phyloP scores from a whole-genome alignment of 37 sponge, comb jelly and placozoan species.

The Agelas oroides region DNA sequence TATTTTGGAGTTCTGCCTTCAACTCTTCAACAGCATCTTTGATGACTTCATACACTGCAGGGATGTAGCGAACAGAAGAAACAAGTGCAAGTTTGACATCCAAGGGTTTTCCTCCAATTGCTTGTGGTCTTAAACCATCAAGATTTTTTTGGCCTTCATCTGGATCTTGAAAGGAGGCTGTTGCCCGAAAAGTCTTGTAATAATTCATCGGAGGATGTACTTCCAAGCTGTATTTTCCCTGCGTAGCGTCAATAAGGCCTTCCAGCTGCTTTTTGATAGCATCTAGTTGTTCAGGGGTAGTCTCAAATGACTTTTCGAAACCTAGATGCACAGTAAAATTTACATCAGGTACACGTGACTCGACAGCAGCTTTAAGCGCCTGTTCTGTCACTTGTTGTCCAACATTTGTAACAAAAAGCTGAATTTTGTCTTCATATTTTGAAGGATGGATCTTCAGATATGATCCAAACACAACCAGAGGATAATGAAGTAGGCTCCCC shows the following conservation, averaged over 20 bases:
- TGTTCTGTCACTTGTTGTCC: slow-evolving; percentile 23
- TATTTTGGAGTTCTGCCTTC: not conserved
- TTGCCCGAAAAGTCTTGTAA: slow-evolving; percentile 1
- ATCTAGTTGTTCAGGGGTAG: slow-evolving; percentile 13
- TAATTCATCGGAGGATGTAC: slow-evolving; percentile 9
- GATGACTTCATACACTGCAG: slow-evolving; percentile 13
- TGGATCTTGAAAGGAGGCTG: slow-evolving; percentile 29
- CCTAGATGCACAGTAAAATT: slow-evolving; percentile 19
- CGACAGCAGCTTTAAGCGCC: slow-evolving; percentile 10
- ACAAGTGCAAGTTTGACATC: slow-evolving; percentile 23
- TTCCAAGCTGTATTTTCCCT: slow-evolving; percentile 10
- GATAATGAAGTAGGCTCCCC: too few species aligned
- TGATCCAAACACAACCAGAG: too few species aligned
- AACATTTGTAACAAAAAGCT: slow-evolving; percentile 45
- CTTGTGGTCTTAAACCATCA: not conserved
- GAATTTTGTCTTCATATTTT: slow-evolving; percentile 16
- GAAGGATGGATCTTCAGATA: slow-evolving; percentile 20
- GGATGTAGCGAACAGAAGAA: not conserved
- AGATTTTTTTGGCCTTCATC: slow-evolving; percentile 29
- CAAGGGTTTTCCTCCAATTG: slow-evolving; percentile 12
- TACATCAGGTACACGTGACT: not conserved
- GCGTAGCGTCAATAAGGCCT: not conserved
- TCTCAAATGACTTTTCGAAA: slow-evolving; percentile 39
- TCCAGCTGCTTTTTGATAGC: not conserved
- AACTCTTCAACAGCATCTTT: slow-evolving; percentile 12